These are phyloP conservation scores for Chrysomallon squamiferum DNA, from an alignment of 1,140 invertebrate species.

Conservation along the genomic window DNA sequence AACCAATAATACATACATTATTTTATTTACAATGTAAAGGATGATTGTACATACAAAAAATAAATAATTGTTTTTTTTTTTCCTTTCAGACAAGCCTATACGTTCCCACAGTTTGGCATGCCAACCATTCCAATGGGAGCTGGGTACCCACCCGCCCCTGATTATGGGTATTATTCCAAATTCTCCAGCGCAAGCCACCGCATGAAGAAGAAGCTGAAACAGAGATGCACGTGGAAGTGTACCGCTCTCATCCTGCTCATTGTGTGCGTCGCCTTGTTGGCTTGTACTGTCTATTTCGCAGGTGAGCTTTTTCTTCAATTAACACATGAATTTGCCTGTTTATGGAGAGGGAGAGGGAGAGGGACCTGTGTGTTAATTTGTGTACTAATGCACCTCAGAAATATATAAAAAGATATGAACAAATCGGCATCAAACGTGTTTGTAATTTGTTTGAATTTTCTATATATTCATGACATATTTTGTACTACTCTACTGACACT, in stretches of 20 bases:
- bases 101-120: constrained; percentile 67
- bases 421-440: not conserved
- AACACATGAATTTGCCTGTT: no score
- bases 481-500: no score
- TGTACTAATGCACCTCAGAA: no score
- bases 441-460: not conserved
- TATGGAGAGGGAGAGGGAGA: no score
- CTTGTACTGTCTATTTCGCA: constrained; percentile 85
- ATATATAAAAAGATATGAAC: not conserved
- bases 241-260: constrained; percentile 85
- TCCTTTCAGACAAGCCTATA: constrained; percentile 66
- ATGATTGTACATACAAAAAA: no score
- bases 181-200: constrained; percentile 84
- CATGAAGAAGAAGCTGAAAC: constrained; percentile 55
- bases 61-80: not conserved
- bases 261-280: constrained; percentile 78
- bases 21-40: no score
- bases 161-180: constrained; percentile 83
- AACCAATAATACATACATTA: no score
- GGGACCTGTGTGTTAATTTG: no score
- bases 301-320: constrained; percentile 70
- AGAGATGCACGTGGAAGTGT: constrained; percentile 85
- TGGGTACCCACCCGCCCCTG: constrained; percentile 77
- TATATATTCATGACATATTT: no score
- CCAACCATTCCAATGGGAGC: constrained; percentile 75